Conservation (phyloP, 2,113 vertebrate genomes). For the Poecilia latipinna region DNA sequence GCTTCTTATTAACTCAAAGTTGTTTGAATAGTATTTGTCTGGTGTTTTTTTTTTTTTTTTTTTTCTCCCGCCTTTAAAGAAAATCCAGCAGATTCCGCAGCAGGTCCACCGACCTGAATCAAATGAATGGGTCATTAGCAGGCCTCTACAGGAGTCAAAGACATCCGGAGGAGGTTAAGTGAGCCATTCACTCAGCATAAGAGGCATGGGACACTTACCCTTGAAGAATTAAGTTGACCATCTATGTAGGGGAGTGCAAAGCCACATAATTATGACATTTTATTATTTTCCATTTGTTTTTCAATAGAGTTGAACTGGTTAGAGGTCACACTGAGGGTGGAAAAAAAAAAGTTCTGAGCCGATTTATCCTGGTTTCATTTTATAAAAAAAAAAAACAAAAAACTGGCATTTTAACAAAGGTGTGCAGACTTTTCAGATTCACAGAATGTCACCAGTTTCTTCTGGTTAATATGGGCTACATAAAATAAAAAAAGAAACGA, state of each 20-base stretch:
- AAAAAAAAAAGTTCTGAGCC: neutral
- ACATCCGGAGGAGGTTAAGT: neutral
- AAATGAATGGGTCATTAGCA: neutral
- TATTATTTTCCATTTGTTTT: neutral
- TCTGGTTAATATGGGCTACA: neutral
- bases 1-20: too few relatives aligned
- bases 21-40: too few relatives aligned
- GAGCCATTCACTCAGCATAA: neutral
- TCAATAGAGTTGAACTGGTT: neutral
- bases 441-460: neutral
- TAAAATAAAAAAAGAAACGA: neutral
- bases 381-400: neutral
- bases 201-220: too few relatives aligned
- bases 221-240: neutral
- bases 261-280: neutral
- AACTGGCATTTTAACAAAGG: neutral
- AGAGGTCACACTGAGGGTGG: neutral
- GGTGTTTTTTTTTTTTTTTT: too few relatives aligned
- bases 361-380: neutral
- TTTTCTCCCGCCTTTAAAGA: too few relatives aligned
- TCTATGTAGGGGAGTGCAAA: neutral
- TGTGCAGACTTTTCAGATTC: neutral
- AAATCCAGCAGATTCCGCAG: too few relatives aligned
- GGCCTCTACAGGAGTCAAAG: neutral
- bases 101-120: neutral